These are phyloP conservation scores for Lacerta bilineata DNA, from an alignment of 2,797 vertebrate species.

Conservation along the genomic window DNA sequence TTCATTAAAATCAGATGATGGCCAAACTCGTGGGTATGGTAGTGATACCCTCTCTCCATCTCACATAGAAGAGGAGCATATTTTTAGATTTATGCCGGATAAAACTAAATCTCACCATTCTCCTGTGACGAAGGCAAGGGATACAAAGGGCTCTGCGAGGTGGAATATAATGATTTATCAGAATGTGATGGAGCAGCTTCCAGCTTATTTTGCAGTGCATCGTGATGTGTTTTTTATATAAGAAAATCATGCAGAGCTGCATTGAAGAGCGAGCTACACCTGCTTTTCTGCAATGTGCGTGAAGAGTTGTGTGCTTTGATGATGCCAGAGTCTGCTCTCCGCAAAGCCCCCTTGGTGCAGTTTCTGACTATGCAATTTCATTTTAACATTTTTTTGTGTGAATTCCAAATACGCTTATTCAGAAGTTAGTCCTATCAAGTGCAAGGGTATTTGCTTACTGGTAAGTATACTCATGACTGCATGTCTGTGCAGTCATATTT, in stretches of 20 bases:
- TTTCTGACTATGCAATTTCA: slow-evolving; percentile 3
- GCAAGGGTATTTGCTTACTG: background rate
- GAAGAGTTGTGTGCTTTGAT: background rate
- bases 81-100: slow-evolving; percentile 34
- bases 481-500: background rate
- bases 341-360: background rate
- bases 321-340: background rate
- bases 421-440: background rate
- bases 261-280: background rate
- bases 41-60: slow-evolving; percentile 10
- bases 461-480: background rate
- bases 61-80: slow-evolving; percentile 18
- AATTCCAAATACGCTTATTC: background rate
- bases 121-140: slow-evolving; percentile 9
- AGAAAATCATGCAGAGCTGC: background rate
- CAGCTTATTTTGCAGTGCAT: background rate
- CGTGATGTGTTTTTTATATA: background rate
- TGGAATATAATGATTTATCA: slow-evolving; percentile 18
- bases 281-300: background rate
- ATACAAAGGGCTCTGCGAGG: background rate
- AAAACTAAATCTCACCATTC: slow-evolving; percentile 26
- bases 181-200: background rate
- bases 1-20: slow-evolving; percentile 55
- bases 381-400: background rate
- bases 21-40: background rate